Percentiles rank a stretch among this genome's conserved stretches.
Conservation (phyloP, 2,888 invertebrate species). For the Arge pagana region DNA sequence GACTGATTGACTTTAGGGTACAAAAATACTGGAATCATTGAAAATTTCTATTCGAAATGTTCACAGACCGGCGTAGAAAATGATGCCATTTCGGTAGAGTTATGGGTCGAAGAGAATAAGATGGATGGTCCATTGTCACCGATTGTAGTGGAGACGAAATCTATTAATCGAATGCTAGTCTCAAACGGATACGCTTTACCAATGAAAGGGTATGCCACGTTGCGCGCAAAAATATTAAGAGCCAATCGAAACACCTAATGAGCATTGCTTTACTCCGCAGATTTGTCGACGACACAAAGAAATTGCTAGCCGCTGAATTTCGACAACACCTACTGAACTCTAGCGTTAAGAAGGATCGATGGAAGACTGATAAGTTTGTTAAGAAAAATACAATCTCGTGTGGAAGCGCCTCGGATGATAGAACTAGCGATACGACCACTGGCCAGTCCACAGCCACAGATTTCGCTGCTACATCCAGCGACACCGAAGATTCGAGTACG, state of each 20-base stretch:
- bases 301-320: slow-evolving; percentile 45
- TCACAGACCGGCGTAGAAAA: slow-evolving; percentile 36
- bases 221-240: slow-evolving; percentile 6
- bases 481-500: slow-evolving; percentile 11
- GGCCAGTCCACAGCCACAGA: too few species aligned
- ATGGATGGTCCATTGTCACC: slow-evolving; percentile 72
- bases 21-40: background rate
- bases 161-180: slow-evolving; percentile 69
- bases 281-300: slow-evolving; percentile 33
- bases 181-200: slow-evolving; percentile 69
- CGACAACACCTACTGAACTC: slow-evolving; percentile 35
- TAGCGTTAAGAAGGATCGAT: background rate
- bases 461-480: slow-evolving; percentile 2
- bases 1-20: background rate
- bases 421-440: slow-evolving; percentile 3
- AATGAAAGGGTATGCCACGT: slow-evolving; percentile 48
- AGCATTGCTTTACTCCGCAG: slow-evolving; percentile 29
- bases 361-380: slow-evolving; percentile 7
- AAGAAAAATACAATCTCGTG: background rate
- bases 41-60: too few species aligned
- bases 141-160: slow-evolving; percentile 65
- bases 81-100: slow-evolving; percentile 61
- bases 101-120: slow-evolving; percentile 68
- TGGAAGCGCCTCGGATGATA: background rate
- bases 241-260: slow-evolving; percentile 25